Percentiles rank a stretch among this genome's conserved stretches.
Conservation (phyloP, 1,140 invertebrate species). For the Tyrophagus putrescentiae region DNA sequence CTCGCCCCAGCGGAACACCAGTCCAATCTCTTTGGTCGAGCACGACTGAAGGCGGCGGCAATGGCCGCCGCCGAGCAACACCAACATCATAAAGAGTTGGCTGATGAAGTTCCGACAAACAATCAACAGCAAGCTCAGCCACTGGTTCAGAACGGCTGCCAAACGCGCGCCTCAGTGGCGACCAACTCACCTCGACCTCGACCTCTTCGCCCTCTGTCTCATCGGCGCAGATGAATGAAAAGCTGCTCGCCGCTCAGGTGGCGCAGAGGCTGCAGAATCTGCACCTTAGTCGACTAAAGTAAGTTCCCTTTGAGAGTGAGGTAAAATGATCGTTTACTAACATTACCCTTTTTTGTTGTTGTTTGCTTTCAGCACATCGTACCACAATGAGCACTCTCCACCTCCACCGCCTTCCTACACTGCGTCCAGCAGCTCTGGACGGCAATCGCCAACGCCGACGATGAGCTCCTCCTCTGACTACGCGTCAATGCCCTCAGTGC, state of each 20-base stretch:
- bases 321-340: slow-evolving; percentile 35
- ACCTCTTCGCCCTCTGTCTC: neutral
- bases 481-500: slow-evolving; percentile 1
- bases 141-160: no score
- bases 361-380: slow-evolving; percentile 37
- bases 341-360: slow-evolving; percentile 64
- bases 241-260: slow-evolving; percentile 45
- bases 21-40: slow-evolving; percentile 47
- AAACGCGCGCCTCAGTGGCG: no score
- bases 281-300: slow-evolving; percentile 36
- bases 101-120: no score
- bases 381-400: slow-evolving; percentile 30
- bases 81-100: no score
- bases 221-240: neutral
- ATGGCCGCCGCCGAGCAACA: slow-evolving; percentile 45
- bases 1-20: slow-evolving; percentile 47
- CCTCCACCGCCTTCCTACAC: slow-evolving; percentile 65
- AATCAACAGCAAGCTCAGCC: no score
- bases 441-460: slow-evolving; percentile 28
- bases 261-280: slow-evolving; percentile 72
- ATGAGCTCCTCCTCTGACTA: slow-evolving; percentile 22
- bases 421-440: slow-evolving; percentile 40
- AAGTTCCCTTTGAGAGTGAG: slow-evolving; percentile 45
- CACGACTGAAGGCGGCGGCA: slow-evolving; percentile 52
- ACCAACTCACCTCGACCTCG: no score